phyloP scores from a whole-genome alignment of 2,113 vertebrate species.

The Campylomormyrus numenius region DNA sequence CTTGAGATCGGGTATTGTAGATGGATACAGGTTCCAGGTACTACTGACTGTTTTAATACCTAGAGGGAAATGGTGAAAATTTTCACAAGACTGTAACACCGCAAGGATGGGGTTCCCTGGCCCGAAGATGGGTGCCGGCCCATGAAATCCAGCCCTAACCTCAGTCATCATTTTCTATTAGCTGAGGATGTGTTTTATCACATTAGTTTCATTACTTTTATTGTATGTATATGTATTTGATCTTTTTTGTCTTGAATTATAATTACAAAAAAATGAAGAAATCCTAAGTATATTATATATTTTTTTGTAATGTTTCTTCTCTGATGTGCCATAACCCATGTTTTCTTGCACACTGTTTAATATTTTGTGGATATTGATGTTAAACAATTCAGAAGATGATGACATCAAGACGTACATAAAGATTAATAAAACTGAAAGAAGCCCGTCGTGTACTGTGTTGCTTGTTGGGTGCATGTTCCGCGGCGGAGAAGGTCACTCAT shows the following conservation, averaged over 20 bases:
- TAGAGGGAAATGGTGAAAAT: neutral
- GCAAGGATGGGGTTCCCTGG: neutral
- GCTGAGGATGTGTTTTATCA: neutral
- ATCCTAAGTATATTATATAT: conserved; percentile 14
- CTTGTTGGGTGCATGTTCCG: neutral
- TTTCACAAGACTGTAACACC: neutral
- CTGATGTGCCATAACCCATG: conserved; percentile 43
- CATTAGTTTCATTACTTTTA: conserved; percentile 11
- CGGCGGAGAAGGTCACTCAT: neutral
- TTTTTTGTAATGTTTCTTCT: conserved; percentile 21
- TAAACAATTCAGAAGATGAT: conserved; percentile 19
- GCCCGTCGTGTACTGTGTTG: neutral
- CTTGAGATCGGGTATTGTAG: neutral
- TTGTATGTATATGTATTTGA: conserved; percentile 34
- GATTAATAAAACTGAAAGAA: conserved; percentile 24
- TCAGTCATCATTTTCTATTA: conserved; percentile 11
- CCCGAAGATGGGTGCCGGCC: neutral
- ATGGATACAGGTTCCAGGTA: neutral
- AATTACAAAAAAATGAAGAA: conserved; percentile 26
- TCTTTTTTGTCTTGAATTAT: conserved; percentile 32
- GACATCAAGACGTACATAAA: conserved; percentile 18
- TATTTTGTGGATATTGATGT: conserved; percentile 54
- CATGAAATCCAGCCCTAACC: conserved; percentile 5
- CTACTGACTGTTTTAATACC: neutral
- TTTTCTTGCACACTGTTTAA: conserved; percentile 46